Evolutionary conservation across 2,888 invertebrate genomes (phyloP).

Genomic region (Argynnis bischoffii): DNA sequence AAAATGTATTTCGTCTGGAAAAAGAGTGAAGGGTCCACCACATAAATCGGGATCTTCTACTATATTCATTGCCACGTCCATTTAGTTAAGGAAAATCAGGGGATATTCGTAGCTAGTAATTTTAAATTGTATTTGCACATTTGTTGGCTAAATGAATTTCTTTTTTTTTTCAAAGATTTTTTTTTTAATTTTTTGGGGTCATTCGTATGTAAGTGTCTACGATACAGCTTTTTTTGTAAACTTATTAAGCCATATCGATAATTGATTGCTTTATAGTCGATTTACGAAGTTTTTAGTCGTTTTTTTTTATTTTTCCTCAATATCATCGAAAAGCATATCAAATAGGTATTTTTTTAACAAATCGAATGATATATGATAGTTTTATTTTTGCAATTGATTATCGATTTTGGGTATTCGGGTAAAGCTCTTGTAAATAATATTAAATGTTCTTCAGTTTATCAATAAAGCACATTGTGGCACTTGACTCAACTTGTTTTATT

Average conservation of each 20-base stretch:
- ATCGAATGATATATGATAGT: neutral
- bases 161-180: slow-evolving; percentile 1
- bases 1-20: too few relatives aligned
- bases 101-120: slow-evolving; percentile 27
- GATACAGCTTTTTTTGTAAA: slow-evolving; percentile 11
- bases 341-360: slow-evolving; percentile 1
- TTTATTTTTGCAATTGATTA: slow-evolving; percentile 25
- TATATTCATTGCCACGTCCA: slow-evolving; percentile 13
- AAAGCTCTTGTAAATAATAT: slow-evolving; percentile 62
- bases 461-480: slow-evolving; percentile 81
- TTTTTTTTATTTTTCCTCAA: slow-evolving; percentile 10
- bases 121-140: slow-evolving; percentile 17
- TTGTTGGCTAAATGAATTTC: neutral
- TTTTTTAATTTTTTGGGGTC: slow-evolving; percentile 5
- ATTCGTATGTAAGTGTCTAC: slow-evolving; percentile 3
- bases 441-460: slow-evolving; percentile 66
- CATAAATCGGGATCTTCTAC: too few relatives aligned
- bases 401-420: slow-evolving; percentile 31
- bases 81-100: slow-evolving; percentile 34
- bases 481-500: slow-evolving; percentile 53
- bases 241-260: slow-evolving; percentile 16
- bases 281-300: neutral
- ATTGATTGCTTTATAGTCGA: slow-evolving; percentile 9
- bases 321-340: slow-evolving; percentile 12
- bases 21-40: too few relatives aligned